Evolutionary conservation across 2,113 vertebrate genomes (phyloP).

Genomic region (Trichechus manatus): DNA sequence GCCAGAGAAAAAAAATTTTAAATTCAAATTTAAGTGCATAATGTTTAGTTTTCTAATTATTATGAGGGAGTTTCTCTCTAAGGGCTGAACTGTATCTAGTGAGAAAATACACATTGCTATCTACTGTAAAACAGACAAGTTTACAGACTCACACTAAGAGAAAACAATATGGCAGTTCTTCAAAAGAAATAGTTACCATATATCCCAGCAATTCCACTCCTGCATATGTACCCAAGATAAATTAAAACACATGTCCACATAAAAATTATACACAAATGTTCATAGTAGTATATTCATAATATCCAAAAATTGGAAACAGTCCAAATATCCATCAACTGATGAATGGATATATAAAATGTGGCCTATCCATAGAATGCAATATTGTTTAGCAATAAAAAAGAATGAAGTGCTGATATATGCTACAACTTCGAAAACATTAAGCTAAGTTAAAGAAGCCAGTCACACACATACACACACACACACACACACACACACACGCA

Average conservation of each 20-base stretch:
- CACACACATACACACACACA: background rate
- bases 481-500: too few relatives aligned
- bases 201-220: background rate
- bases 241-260: constrained; percentile 18
- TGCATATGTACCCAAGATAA: background rate
- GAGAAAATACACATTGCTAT: background rate
- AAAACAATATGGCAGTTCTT: background rate
- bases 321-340: background rate
- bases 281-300: background rate
- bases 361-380: background rate
- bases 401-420: background rate
- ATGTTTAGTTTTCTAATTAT: background rate
- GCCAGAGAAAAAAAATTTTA: background rate
- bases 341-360: background rate
- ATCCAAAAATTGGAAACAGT: background rate
- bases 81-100: background rate
- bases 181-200: background rate
- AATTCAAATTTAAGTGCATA: background rate
- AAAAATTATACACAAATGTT: background rate
- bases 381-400: background rate
- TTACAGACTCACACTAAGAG: constrained; percentile 16
- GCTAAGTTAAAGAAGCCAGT: background rate
- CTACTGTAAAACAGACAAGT: background rate
- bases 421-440: background rate
- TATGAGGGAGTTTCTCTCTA: background rate